Percentiles rank a stretch among this genome's conserved stretches.
These are phyloP conservation scores for Strigamia maritima DNA, from an alignment of 2,888 invertebrate genomes.

Conservation along the genomic window DNA sequence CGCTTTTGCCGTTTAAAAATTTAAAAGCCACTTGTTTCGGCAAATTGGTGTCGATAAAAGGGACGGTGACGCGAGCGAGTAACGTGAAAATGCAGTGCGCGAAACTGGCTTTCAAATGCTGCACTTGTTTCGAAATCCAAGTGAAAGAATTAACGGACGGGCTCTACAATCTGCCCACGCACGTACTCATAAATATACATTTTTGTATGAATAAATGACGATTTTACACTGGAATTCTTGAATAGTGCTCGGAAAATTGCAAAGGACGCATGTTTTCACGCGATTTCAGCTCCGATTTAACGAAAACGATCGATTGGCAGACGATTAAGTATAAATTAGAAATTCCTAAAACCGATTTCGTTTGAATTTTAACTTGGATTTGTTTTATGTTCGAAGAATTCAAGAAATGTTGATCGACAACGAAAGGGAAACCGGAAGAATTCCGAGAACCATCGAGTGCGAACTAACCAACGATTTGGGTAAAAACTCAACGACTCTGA, in stretches of 20 bases:
- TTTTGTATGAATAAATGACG: slow-evolving; percentile 49
- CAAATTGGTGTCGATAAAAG: slow-evolving; percentile 73
- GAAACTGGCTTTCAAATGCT: slow-evolving; percentile 75
- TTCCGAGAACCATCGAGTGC: slow-evolving; percentile 78
- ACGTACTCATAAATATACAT: too few relatives aligned
- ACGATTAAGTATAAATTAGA: slow-evolving; percentile 60
- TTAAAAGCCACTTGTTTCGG: slow-evolving; percentile 71
- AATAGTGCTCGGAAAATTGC: too few relatives aligned
- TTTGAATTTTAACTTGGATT: slow-evolving; percentile 46
- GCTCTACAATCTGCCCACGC: slow-evolving; percentile 61
- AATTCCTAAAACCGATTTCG: too few relatives aligned
- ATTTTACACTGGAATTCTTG: too few relatives aligned
- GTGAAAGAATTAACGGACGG: slow-evolving; percentile 59
- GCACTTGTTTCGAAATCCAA: slow-evolving; percentile 64
- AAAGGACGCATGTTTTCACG: slow-evolving; percentile 51
- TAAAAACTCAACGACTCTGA: too few relatives aligned
- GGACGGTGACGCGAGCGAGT: slow-evolving; percentile 78
- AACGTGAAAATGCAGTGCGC: slow-evolving; percentile 69
- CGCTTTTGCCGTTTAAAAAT: slow-evolving; percentile 64
- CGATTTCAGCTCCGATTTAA: slow-evolving; percentile 56
- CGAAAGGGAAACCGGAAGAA: slow-evolving; percentile 60
- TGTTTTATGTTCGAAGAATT: slow-evolving; percentile 37
- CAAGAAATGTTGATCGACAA: slow-evolving; percentile 39
- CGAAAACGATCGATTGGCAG: slow-evolving; percentile 74
- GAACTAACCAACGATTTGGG: slow-evolving; percentile 74